Conservation (phyloP, 1,140 invertebrate genomes). For the Papilio helenus region DNA sequence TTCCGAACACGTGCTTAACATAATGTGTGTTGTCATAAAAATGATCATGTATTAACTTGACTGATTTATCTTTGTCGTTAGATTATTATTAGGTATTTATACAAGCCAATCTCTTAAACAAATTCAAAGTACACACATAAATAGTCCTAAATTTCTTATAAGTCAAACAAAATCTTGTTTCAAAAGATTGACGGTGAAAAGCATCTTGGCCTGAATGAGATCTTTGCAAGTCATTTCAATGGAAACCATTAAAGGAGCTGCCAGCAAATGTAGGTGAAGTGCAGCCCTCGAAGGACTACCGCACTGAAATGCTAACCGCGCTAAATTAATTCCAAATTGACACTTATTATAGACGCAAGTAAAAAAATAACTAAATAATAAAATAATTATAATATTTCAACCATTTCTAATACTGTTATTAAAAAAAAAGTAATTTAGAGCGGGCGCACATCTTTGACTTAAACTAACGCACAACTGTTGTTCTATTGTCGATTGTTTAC, state of each 20-base stretch:
- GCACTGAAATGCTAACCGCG: neutral
- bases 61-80: too few species aligned
- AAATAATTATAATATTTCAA: neutral
- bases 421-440: too few species aligned
- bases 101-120: neutral
- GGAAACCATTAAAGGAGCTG: constrained; percentile 29
- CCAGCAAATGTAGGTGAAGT: constrained; percentile 30
- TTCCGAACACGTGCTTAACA: too few species aligned
- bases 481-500: too few species aligned
- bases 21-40: too few species aligned
- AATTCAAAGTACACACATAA: constrained; percentile 8
- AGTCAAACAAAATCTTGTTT: constrained; percentile 37
- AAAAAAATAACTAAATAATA: neutral
- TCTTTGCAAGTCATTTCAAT: constrained; percentile 34
- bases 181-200: constrained; percentile 35
- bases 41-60: too few species aligned
- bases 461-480: too few species aligned
- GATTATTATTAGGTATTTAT: neutral
- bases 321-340: neutral
- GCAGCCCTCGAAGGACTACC: constrained; percentile 22
- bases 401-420: too few species aligned
- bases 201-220: constrained; percentile 29
- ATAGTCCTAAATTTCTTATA: constrained; percentile 20
- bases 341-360: neutral
- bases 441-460: too few species aligned